Conservation (phyloP, 2,113 vertebrate genomes). For the Daboia siamensis region DNA sequence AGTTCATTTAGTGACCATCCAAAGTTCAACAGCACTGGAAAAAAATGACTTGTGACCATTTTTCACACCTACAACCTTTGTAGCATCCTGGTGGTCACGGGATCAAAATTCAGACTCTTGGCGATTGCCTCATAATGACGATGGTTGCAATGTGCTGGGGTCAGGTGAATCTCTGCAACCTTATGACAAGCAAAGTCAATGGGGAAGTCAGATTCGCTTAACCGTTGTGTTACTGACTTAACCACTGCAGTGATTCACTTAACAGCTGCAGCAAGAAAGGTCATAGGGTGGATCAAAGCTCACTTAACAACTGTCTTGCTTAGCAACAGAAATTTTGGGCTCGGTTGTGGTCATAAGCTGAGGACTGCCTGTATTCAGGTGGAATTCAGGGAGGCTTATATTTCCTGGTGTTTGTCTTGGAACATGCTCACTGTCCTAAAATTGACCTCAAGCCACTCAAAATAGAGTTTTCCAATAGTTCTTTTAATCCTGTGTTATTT, state of each 20-base stretch:
- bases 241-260: not conserved
- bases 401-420: not conserved
- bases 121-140: too few species aligned
- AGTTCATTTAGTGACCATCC: not conserved
- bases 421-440: not conserved
- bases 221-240: not conserved
- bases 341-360: not conserved
- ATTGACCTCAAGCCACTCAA: not conserved
- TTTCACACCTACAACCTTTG: not conserved
- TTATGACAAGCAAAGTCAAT: too few species aligned
- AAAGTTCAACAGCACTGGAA: not conserved
- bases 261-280: not conserved
- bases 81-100: too few species aligned
- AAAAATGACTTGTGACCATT: not conserved
- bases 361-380: not conserved
- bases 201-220: too few species aligned
- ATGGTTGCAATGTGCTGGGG: too few species aligned
- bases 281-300: not conserved
- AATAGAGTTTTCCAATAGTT: not conserved
- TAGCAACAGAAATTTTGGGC: not conserved
- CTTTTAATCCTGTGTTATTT: not conserved
- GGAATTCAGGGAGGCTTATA: not conserved
- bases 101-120: too few species aligned
- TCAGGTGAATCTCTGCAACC: too few species aligned
- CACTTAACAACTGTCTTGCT: not conserved